Evolutionary conservation across 2,888 invertebrate genomes (phyloP).

Genomic region (Eurytoma californica): DNA sequence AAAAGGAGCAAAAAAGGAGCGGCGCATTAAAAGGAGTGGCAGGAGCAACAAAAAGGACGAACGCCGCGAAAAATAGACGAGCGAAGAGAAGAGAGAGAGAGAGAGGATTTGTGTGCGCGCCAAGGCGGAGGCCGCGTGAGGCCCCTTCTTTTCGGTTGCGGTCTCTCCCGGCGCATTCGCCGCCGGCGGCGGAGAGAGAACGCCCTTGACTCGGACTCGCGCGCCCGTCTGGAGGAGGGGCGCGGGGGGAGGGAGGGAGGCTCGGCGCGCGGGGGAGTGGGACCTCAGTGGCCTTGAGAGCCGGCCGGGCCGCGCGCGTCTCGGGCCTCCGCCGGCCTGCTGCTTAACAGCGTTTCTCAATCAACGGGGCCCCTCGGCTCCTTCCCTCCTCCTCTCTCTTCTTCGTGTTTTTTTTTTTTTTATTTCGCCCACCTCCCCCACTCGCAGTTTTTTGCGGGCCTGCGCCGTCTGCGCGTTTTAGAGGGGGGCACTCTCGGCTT

Average conservation of each 20-base stretch:
- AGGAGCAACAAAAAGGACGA: not conserved
- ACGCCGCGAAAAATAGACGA: conserved; percentile 30
- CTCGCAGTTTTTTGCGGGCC: not conserved
- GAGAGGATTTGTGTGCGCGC: conserved; percentile 30
- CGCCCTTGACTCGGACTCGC: conserved; percentile 72
- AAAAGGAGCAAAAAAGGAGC: conserved; percentile 11
- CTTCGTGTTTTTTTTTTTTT: too few species aligned
- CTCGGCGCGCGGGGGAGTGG: conserved; percentile 65
- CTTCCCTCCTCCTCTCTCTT: not conserved
- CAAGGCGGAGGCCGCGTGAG: conserved; percentile 39
- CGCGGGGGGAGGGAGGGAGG: conserved; percentile 25
- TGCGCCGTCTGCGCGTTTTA: too few species aligned
- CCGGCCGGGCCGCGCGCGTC: conserved; percentile 66
- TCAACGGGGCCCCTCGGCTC: conserved; percentile 53
- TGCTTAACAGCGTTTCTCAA: conserved; percentile 72
- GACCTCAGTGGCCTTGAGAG: conserved; percentile 71
- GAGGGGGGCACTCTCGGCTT: not conserved
- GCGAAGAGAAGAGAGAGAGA: conserved; percentile 32
- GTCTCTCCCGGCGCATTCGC: conserved; percentile 24
- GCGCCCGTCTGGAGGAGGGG: conserved; percentile 7
- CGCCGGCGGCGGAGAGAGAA: conserved; percentile 57
- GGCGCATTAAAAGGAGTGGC: not conserved
- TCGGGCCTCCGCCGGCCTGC: conserved; percentile 44
- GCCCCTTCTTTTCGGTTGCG: conserved; percentile 52
- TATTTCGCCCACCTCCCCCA: too few species aligned